These are phyloP conservation scores for Rhinichthys klamathensis DNA, from an alignment of 2,113 vertebrate genomes.

Conservation along the genomic window DNA sequence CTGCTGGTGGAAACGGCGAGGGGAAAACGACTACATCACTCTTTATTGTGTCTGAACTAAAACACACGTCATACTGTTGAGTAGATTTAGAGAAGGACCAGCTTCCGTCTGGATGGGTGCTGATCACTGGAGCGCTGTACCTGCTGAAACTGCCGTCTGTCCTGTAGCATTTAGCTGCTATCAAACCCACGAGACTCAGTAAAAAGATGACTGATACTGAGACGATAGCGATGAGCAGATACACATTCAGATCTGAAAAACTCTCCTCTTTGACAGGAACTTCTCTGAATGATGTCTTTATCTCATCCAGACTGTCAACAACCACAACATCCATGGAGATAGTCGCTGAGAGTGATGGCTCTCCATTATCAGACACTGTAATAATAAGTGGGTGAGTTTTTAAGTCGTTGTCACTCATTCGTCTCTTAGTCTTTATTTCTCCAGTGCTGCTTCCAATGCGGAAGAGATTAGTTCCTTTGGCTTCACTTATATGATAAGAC, in stretches of 20 bases:
- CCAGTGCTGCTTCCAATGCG: constrained; percentile 60
- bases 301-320: constrained; percentile 58
- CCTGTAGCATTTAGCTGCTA: constrained; percentile 57
- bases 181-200: constrained; percentile 59
- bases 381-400: constrained; percentile 77
- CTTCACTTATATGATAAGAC: constrained; percentile 56
- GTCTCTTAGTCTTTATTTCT: constrained; percentile 64
- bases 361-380: constrained; percentile 76
- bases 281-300: constrained; percentile 72
- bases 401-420: constrained; percentile 75
- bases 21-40: constrained; percentile 44
- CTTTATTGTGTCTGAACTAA: constrained; percentile 65
- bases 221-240: constrained; percentile 73
- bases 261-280: constrained; percentile 58
- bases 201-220: constrained; percentile 75
- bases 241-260: constrained; percentile 73
- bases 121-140: constrained; percentile 55
- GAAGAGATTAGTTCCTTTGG: constrained; percentile 61
- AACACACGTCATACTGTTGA: constrained; percentile 71
- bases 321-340: constrained; percentile 73
- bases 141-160: constrained; percentile 45
- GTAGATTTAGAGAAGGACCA: constrained; percentile 71
- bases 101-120: constrained; percentile 64
- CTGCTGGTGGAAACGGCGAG: constrained; percentile 26
- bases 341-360: constrained; percentile 75